Base-by-base conservation (phyloP, 2,888 invertebrate genomes). In the Thymelicus sylvestris region DNA sequence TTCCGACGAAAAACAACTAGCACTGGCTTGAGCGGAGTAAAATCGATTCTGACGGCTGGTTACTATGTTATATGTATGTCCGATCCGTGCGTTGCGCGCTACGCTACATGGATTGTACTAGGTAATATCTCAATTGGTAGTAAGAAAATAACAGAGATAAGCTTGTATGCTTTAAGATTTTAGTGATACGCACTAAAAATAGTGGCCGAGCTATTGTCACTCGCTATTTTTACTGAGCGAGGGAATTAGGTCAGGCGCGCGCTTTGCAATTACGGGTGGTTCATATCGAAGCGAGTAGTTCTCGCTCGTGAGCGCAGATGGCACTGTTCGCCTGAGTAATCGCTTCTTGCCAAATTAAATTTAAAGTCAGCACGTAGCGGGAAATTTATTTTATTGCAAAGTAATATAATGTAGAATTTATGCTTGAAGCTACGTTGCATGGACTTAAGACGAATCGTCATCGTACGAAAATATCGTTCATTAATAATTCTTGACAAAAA, bases 181-280 rank as follows among this genome's bases (percentile, higher is more conserved):
- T 84, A 83, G 81, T 87, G 87, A 91, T 91, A 90, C 85, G 86
- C 84, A 88, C 91, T 92, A 92, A 85, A 90, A 93, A 93, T 93
- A 93, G 92, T 88, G 85, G 85, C 90, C 85, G 92, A 93, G 93
- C 92, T 92, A 91, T 92, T 92, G 92, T 90, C 86, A 85, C 81
- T 77, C 83, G 90, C 92, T 93, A 93, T 93, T 93, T 93, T 92
- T 92, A 90, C 87, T 87, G 84, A 81, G 81, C 86, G 87, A 88
- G 88, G 88, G 83, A 92, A 90, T 80, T 93, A 85, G 93, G 93
- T 92, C 93, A 90, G 84, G 69, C 73, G 81, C 80, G 77, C 81
- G 80, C 77, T 79, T 74, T 74, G 76, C 74, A 71, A 72, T 50
- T 50, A 65, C 55, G 74, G 72, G 73, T 77, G 80, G 80, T 80